Base-by-base conservation (phyloP, 2,888 invertebrate species). In the Zaprionus obscuricornis region DNA sequence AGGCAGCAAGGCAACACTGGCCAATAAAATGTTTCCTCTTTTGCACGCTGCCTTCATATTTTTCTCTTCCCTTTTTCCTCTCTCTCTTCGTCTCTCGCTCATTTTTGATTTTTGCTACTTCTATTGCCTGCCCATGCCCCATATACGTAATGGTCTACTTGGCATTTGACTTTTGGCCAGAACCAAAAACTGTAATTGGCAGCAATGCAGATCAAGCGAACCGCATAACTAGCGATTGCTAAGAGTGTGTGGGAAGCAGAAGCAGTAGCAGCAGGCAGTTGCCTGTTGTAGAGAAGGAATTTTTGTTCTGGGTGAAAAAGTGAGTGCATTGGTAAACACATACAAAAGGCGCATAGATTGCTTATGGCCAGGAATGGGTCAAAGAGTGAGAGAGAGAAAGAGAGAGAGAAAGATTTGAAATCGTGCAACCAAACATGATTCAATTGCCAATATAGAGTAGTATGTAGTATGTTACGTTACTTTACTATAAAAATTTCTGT, bases 381-480 rank as follows among this genome's bases (percentile, higher is more conserved):
- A n/a, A n/a, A n/a, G n/a, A n/a, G n/a, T n/a, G 24, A 27, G 37
- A 17, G 22, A 36, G 13, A 16, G n/a, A 7, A 24, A 20, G 33
- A 3, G 10, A 1, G 1, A 2, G 24, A 4, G 26, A 8, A 11
- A 33, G 33, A 5, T 5, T 14, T 10, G 17, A 17, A 29, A 20
- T 6, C 4, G 14, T n/a, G 49, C 47, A 65, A 39, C 26, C 42
- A 52, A 82, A 68, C 78, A 65, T 78, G 85, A 82, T 85, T 85
- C 78, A 85, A 85, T 85, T 78, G 85, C 75, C 85, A 78, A 55
- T 47, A 59, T 37, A 8, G 22, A 6, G 7, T 22, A 7, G 22
- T 22, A 22, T 22, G 7, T 22, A 7, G 39, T 58, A 55, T 70
- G 68, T 59, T 64, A 52, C n/a, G n/a, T n/a, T n/a, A n/a, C n/a